Evolutionary conservation across 2,888 invertebrate genomes (phyloP).

Genomic region (Drosophila diplacantha): DNA sequence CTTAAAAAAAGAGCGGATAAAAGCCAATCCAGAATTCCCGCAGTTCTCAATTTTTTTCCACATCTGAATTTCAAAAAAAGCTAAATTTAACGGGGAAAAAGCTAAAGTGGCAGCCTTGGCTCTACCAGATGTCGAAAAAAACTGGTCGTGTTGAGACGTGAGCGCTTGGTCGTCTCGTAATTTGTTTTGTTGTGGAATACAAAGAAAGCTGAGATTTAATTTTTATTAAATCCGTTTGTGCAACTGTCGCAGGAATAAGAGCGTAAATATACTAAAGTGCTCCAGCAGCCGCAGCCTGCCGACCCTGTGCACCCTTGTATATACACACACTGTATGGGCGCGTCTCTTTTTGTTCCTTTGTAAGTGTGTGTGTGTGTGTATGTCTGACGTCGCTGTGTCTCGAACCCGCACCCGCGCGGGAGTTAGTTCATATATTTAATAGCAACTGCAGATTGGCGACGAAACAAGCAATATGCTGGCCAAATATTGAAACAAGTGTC

Average conservation of each 20-base stretch:
- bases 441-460: conserved; percentile 17
- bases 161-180: conserved; percentile 16
- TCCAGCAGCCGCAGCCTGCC: conserved; percentile 6
- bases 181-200: conserved; percentile 24
- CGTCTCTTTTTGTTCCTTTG: conserved; percentile 47
- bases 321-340: conserved; percentile 41
- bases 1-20: no score
- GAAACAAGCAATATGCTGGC: conserved; percentile 30
- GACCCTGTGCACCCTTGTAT: conserved; percentile 6
- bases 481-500: conserved; percentile 58
- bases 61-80: no score
- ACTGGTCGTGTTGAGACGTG: not conserved
- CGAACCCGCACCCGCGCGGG: conserved; percentile 8
- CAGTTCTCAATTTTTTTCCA: no score
- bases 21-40: no score
- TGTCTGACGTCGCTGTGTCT: conserved; percentile 25
- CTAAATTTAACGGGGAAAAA: no score
- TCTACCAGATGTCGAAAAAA: not conserved
- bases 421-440: conserved; percentile 26
- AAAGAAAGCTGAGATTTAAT: conserved; percentile 8
- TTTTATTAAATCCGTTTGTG: not conserved
- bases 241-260: not conserved
- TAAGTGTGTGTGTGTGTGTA: conserved; percentile 17
- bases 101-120: no score
- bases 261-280: conserved; percentile 1